Percentiles rank a stretch among this genome's conserved stretches.
Evolutionary conservation across 2,113 vertebrate species (phyloP).

Genomic region (Steatornis caripensis): DNA sequence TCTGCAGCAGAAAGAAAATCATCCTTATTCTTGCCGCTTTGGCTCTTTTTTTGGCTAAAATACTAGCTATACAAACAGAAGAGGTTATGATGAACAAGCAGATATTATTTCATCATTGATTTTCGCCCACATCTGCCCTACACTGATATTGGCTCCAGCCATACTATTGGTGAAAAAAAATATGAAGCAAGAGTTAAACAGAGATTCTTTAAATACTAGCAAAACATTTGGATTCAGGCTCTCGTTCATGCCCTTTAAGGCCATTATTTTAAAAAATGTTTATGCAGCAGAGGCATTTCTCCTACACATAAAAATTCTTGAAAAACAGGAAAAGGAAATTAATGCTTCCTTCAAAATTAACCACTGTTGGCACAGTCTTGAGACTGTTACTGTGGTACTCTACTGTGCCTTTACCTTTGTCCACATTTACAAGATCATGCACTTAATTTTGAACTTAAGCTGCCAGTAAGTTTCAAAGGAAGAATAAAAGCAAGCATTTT

Average conservation of each 20-base stretch:
- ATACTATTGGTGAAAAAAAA: neutral
- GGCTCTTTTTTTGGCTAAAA: neutral
- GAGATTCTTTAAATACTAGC: neutral
- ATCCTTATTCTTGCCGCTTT: neutral
- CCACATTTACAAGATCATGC: neutral
- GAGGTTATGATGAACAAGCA: neutral
- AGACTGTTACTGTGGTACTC: neutral
- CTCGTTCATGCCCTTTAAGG: neutral
- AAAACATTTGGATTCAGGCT: neutral
- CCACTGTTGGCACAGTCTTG: neutral
- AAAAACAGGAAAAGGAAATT: slow-evolving; percentile 68
- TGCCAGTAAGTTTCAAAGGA: neutral
- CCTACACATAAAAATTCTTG: slow-evolving; percentile 14
- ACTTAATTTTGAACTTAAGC: neutral
- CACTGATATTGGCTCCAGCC: neutral
- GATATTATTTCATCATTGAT: neutral
- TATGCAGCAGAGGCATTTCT: slow-evolving; percentile 24
- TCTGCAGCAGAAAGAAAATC: neutral
- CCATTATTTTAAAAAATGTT: neutral
- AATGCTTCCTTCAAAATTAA: slow-evolving; percentile 22
- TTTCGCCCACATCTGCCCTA: neutral
- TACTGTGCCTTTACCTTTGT: neutral
- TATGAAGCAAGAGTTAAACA: neutral
- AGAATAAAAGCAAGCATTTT: neutral
- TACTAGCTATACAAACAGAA: neutral